Evolutionary conservation across 2,113 vertebrate species (phyloP).

Genomic region (Eira barbara): DNA sequence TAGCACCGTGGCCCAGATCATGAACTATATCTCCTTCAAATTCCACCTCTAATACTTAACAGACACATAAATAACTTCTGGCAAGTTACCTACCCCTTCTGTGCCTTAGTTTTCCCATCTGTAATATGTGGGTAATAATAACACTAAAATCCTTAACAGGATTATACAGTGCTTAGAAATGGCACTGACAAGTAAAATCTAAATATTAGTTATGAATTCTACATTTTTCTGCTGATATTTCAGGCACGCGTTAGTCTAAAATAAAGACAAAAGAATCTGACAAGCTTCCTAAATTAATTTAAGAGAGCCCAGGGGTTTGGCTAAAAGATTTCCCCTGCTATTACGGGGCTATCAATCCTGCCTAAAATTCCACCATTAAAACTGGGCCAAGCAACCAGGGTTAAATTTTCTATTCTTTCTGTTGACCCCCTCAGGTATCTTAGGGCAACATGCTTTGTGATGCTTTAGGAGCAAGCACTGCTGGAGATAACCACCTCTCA

Average conservation of each 20-base stretch:
- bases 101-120: not conserved
- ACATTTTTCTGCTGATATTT: constrained; percentile 3
- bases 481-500: not conserved
- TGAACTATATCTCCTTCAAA: not conserved
- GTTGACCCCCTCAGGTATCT: not conserved
- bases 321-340: not conserved
- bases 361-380: not conserved
- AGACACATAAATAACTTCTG: not conserved
- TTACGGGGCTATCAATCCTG: too few relatives aligned
- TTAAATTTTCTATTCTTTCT: not conserved
- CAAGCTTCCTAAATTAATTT: not conserved
- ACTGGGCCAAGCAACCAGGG: not conserved
- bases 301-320: not conserved
- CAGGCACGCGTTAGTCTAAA: not conserved
- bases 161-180: not conserved
- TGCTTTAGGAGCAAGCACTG: not conserved
- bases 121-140: not conserved
- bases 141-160: not conserved
- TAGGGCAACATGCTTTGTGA: not conserved
- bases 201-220: not conserved
- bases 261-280: not conserved
- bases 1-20: too few relatives aligned
- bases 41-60: not conserved
- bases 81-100: not conserved
- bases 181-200: not conserved